Base-by-base conservation (phyloP, 2,113 vertebrate genomes). In the Notarius lentiginosus region DNA sequence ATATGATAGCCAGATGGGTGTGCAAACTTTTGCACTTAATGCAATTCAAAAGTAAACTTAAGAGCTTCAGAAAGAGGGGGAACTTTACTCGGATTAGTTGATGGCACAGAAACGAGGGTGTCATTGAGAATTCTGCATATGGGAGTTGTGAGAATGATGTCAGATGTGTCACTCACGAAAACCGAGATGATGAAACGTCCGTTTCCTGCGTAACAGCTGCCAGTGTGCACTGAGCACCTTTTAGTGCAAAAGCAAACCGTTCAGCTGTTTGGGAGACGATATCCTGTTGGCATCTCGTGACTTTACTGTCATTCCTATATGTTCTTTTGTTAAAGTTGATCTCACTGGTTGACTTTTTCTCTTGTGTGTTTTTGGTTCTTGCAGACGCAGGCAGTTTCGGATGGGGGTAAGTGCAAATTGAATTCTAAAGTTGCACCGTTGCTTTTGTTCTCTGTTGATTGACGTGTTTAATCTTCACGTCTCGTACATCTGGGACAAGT, bases 331-430 rank as follows among this genome's bases (percentile, higher is more conserved):
- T 14, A 2, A 7, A 47, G 55, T 60, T 79, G 63, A 18, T 60
- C 4, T 73, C 61, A 17, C 55, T 84, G 58, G 12, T 58, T 86
- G n/a, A 65, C 63, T 87, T 17, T 49, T 83, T 72, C 5, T 66
- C 20, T 9, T 53, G n/a, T 58, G n/a, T 89, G 53, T 91, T n/a
- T 79, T 24, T 65, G 90, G 10, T 76, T 70, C 91, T 90, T 88
- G 82, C 93, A 96, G 96, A 94, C 91, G 83, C 93, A 95, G 92
- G 96, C 96, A 0, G 93, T 95, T 80, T 96, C 95, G 83, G 96
- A 96, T 84, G 96, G 96, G 92, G 95, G 96, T 96, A 90, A 95
- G 94, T 79, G 7, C 81, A 65, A 85, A 63, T 76, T 68, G 20
- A 63, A 72, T 30, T 79, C 27, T 79, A 24, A 81, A 12, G 22